phyloP scores from a whole-genome alignment of 2,113 vertebrate species.

The Oncorhynchus clarkii region DNA sequence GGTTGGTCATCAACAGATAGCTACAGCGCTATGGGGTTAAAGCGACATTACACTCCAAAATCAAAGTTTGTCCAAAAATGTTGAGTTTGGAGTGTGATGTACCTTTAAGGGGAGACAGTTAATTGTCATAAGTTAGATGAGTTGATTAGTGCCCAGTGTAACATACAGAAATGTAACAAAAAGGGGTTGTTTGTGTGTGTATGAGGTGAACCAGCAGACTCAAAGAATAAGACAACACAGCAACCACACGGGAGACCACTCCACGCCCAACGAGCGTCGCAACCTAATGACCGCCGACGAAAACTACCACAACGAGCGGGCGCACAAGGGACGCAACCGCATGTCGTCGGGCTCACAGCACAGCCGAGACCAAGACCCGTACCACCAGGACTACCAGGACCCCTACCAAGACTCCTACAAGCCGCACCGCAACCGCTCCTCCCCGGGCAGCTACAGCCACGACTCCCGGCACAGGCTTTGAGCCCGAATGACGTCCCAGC shows the following conservation, averaged over 20 bases:
- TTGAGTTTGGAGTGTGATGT: constrained; percentile 57
- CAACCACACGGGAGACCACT: constrained; percentile 87
- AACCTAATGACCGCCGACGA: constrained; percentile 90
- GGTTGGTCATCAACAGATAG: constrained; percentile 71
- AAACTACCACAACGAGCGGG: constrained; percentile 92
- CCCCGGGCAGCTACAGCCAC: constrained; percentile 93
- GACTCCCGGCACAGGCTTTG: constrained; percentile 96
- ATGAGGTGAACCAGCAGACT: constrained; percentile 71
- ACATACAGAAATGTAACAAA: neutral
- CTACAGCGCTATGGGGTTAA: constrained; percentile 38
- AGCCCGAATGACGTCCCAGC: constrained; percentile 50
- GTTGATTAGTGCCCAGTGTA: neutral
- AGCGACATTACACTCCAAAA: neutral
- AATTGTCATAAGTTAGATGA: neutral
- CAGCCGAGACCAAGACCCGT: constrained; percentile 89
- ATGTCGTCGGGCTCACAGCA: constrained; percentile 93
- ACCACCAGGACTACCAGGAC: constrained; percentile 96
- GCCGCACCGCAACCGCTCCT: constrained; percentile 89
- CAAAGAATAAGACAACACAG: constrained; percentile 85
- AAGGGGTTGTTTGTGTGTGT: constrained; percentile 2
- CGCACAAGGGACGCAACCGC: constrained; percentile 93
- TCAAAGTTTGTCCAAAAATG: constrained; percentile 10
- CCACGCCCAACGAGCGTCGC: constrained; percentile 85
- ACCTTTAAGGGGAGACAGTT: constrained; percentile 45
- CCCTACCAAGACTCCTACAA: constrained; percentile 84